Evolutionary conservation across 1,140 invertebrate species (phyloP).

Genomic region (Matsumurasca onukii): DNA sequence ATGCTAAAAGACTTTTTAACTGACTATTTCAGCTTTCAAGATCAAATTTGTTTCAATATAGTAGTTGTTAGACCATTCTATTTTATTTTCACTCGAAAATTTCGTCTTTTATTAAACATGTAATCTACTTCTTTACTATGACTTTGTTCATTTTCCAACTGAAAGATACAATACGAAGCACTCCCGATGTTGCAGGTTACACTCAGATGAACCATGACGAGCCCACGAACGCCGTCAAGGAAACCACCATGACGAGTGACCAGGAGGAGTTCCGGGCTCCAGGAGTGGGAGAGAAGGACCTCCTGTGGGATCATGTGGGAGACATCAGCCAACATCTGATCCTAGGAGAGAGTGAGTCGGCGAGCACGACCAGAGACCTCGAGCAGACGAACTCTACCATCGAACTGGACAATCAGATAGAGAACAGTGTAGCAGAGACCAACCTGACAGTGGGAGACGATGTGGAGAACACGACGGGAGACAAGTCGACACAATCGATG

Average conservation of each 20-base stretch:
- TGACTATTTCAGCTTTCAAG: too few species aligned
- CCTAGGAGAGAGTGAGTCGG: background rate
- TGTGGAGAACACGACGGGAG: background rate
- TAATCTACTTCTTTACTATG: too few species aligned
- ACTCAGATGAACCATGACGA: constrained; percentile 41
- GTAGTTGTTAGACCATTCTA: too few species aligned
- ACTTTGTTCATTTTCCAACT: too few species aligned
- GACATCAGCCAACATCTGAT: constrained; percentile 9
- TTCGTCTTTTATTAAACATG: too few species aligned
- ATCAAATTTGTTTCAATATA: too few species aligned
- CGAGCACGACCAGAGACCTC: background rate
- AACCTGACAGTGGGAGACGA: background rate
- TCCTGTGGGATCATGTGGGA: constrained; percentile 30
- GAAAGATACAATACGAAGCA: too few species aligned
- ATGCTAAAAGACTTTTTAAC: too few species aligned
- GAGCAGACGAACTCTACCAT: background rate
- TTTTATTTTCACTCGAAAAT: too few species aligned
- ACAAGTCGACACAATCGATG: background rate
- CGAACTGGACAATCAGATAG: background rate
- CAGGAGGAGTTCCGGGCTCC: constrained; percentile 28
- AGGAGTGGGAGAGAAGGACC: constrained; percentile 24
- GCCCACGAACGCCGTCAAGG: constrained; percentile 39
- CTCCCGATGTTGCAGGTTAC: constrained; percentile 40
- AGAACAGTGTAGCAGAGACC: background rate
- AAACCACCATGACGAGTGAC: constrained; percentile 27